Evolutionary conservation across 2,888 invertebrate species (phyloP), one percentile per base, ranked within the genome.

Genomic region (Hypomecis atomaria): DNA sequence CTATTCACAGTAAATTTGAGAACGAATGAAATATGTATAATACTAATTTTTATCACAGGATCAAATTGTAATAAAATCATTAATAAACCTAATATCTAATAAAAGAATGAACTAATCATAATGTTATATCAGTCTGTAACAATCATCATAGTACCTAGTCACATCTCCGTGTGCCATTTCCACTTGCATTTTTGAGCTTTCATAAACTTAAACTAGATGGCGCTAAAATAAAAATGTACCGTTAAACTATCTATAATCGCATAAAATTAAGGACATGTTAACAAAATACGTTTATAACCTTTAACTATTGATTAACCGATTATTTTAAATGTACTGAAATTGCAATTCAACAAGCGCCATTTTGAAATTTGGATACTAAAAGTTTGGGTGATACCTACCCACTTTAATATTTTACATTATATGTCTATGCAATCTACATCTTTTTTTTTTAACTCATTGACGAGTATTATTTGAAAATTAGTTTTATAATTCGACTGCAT

Each of bases 161-260:
- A 74, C 81, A 82, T 74, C 63, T 66, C 60, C 64, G 72, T 79
- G 86, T 87, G 87, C 86, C 86, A 87, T 86, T 75, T 68, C 59
- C 59, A 59, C 71, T 70, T 58, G 55, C 64, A 50, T 53, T 62
- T 69, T 65, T 61, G 62, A 53, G 49, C 60, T 61, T 66, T 59
- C 55, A 45, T 55, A 37, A 58, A 57, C 38, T n/a, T 53, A 40
- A 47, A 36, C 53, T 62, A 70, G 68, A 70, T 71, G 70, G 72
- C 71, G 70, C 56, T 63, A 56, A 48, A 52, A 49, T 45, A 34
- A 44, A 52, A 44, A 52, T 56, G 10, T 49, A 48, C 43, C 43
- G 40, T 44, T 55, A 44, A 55, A 55, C 23, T n/a, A n/a, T n/a
- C n/a, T n/a, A 40, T 48, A 52, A n/a, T 48, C 13, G 33, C n/a